Evolutionary conservation across 2,888 invertebrate genomes (phyloP).

Genomic region (Nomada ruficornis): DNA sequence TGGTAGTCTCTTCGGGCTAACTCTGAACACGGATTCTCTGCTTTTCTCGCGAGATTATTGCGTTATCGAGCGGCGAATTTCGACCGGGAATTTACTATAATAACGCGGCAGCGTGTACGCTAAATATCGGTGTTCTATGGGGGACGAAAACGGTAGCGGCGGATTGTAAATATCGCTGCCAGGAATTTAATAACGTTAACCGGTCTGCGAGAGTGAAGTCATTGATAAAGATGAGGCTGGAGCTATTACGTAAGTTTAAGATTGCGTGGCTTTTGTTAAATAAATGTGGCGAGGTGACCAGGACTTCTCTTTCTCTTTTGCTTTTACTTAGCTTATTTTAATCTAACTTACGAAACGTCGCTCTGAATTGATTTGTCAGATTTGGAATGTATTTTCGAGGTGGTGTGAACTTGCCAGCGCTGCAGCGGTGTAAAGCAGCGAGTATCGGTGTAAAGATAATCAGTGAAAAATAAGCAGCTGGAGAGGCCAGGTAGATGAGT

Average conservation of each 20-base stretch:
- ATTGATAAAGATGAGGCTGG: not conserved
- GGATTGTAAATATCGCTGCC: slow-evolving; percentile 1
- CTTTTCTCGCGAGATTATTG: slow-evolving; percentile 36
- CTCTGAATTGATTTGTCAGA: too few relatives aligned
- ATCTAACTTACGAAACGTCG: too few relatives aligned
- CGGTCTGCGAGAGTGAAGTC: not conserved
- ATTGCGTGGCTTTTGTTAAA: too few relatives aligned
- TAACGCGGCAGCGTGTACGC: slow-evolving; percentile 27
- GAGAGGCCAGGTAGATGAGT: too few relatives aligned
- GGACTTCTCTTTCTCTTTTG: too few relatives aligned
- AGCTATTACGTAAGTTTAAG: not conserved
- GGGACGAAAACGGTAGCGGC: slow-evolving; percentile 27
- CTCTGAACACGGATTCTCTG: slow-evolving; percentile 26
- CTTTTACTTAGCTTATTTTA: too few relatives aligned
- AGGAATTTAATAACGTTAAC: slow-evolving; percentile 38
- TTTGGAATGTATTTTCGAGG: too few relatives aligned
- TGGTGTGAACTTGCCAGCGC: too few relatives aligned
- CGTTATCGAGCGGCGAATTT: slow-evolving; percentile 38
- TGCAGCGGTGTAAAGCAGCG: too few relatives aligned
- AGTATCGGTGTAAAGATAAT: too few relatives aligned
- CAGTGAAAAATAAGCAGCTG: too few relatives aligned
- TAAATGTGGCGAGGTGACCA: too few relatives aligned
- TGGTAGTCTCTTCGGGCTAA: slow-evolving; percentile 64
- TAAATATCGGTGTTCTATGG: slow-evolving; percentile 22
- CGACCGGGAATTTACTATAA: slow-evolving; percentile 20